These are phyloP conservation scores for Atrina japonica DNA, from an alignment of 2,888 invertebrate species.

Conservation along the genomic window DNA sequence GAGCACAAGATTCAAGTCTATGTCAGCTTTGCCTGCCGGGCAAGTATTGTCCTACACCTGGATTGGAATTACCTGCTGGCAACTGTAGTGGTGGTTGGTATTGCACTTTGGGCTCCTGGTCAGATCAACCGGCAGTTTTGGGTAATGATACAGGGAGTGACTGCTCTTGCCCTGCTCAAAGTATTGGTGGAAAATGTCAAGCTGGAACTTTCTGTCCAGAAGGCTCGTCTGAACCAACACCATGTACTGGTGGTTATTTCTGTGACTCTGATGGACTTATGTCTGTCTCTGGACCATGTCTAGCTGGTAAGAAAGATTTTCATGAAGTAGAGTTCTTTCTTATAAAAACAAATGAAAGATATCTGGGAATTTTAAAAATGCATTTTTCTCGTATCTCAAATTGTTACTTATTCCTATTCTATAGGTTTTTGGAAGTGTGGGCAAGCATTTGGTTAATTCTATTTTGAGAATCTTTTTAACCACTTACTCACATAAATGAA, in stretches of 20 bases:
- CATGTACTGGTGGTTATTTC: constrained; percentile 73
- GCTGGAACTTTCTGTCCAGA: constrained; percentile 77
- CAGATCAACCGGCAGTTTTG: constrained; percentile 63
- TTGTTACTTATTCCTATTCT: too few relatives aligned
- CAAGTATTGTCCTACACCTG: constrained; percentile 72
- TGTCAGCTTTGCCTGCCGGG: constrained; percentile 76
- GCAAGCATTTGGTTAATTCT: too few relatives aligned
- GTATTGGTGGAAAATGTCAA: constrained; percentile 73
- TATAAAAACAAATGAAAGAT: not conserved
- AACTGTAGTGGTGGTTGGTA: constrained; percentile 77
- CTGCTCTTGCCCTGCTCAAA: constrained; percentile 70
- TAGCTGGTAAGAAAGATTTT: constrained; percentile 52
- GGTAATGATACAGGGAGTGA: constrained; percentile 66
- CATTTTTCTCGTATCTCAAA: not conserved
- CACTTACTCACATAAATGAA: too few relatives aligned
- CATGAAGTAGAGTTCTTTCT: not conserved
- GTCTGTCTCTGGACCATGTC: constrained; percentile 69
- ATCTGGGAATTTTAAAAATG: not conserved
- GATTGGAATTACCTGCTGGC: constrained; percentile 68
- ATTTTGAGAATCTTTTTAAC: too few relatives aligned
- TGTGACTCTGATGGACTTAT: constrained; percentile 70
- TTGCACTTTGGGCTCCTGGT: constrained; percentile 75
- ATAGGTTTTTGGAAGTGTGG: too few relatives aligned
- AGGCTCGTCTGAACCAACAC: constrained; percentile 67
- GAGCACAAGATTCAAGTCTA: constrained; percentile 53